Conservation (phyloP, 2,888 invertebrate genomes). For the Drosophila formosana region DNA sequence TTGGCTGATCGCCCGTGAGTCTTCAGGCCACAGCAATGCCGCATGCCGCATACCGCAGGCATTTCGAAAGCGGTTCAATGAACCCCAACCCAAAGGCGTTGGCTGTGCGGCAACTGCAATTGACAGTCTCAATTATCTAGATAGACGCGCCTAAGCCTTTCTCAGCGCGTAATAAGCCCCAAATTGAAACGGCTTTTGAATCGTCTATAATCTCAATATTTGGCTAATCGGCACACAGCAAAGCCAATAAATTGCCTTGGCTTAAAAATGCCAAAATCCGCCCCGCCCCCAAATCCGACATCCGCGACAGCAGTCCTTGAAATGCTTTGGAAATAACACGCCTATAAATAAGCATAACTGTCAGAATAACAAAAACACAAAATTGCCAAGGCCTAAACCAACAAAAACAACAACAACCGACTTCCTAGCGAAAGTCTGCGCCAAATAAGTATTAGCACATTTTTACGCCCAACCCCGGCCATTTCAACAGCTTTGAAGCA, state of each 20-base stretch:
- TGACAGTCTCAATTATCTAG: conserved; percentile 59
- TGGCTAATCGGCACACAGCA: conserved; percentile 75
- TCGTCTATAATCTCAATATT: conserved; percentile 69
- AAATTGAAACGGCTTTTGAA: conserved; percentile 63
- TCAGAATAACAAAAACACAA: conserved; percentile 63
- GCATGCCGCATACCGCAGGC: conserved; percentile 15
- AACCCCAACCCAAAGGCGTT: conserved; percentile 20
- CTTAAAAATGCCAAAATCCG: conserved; percentile 60
- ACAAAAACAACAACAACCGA: conserved; percentile 33
- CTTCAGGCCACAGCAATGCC: conserved; percentile 13
- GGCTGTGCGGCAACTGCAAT: conserved; percentile 30
- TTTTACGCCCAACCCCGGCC: conserved; percentile 13
- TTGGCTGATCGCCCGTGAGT: conserved; percentile 59
- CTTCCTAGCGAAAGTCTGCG: conserved; percentile 47
- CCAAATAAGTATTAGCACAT: conserved; percentile 62
- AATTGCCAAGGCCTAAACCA: conserved; percentile 45
- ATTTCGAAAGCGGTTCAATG: conserved; percentile 50
- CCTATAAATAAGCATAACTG: conserved; percentile 80
- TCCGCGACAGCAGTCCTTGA: conserved; percentile 31
- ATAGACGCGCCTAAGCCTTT: conserved; percentile 61
- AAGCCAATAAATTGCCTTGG: conserved; percentile 72
- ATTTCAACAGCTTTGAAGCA: conserved; percentile 3
- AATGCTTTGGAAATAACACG: conserved; percentile 51
- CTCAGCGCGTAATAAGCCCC: conserved; percentile 41
- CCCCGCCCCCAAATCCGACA: background rate